Conservation (phyloP, 2,113 vertebrate genomes). For the Cebidichthys violaceus region DNA sequence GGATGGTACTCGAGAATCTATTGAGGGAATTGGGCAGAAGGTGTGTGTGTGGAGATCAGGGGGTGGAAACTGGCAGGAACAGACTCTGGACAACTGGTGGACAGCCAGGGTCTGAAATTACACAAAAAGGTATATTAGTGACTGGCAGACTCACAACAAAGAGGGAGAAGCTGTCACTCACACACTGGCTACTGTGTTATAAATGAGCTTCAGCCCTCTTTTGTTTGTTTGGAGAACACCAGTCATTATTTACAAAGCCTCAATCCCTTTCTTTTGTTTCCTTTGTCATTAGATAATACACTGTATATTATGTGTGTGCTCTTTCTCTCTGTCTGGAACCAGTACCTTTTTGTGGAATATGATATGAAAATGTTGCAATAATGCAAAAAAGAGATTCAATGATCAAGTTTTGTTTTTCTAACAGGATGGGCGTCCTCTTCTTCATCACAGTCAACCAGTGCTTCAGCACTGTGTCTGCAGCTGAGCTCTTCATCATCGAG, state of each 20-base stretch:
- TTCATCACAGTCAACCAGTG: slow-evolving; percentile 94
- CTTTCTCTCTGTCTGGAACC: not conserved
- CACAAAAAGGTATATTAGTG: too few species aligned
- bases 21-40: too few species aligned
- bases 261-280: not conserved
- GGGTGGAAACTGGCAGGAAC: too few species aligned
- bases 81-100: too few species aligned
- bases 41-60: too few species aligned
- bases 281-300: not conserved
- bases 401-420: slow-evolving; percentile 5
- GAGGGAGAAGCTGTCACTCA: too few species aligned
- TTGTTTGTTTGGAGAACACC: too few species aligned
- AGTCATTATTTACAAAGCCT: not conserved
- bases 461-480: slow-evolving; percentile 90
- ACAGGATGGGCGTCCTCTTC: slow-evolving; percentile 92
- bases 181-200: too few species aligned
- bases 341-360: not conserved
- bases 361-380: not conserved
- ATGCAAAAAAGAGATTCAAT: not conserved
- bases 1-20: too few species aligned
- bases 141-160: too few species aligned
- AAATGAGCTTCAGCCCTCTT: too few species aligned
- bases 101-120: too few species aligned
- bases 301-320: not conserved
- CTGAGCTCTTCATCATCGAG: slow-evolving; percentile 93